A percentile compares a stretch with the other conserved stretches of the same genome.
Conservation (phyloP, 2,888 invertebrate genomes). For the Agonopterix subpropinquella region DNA sequence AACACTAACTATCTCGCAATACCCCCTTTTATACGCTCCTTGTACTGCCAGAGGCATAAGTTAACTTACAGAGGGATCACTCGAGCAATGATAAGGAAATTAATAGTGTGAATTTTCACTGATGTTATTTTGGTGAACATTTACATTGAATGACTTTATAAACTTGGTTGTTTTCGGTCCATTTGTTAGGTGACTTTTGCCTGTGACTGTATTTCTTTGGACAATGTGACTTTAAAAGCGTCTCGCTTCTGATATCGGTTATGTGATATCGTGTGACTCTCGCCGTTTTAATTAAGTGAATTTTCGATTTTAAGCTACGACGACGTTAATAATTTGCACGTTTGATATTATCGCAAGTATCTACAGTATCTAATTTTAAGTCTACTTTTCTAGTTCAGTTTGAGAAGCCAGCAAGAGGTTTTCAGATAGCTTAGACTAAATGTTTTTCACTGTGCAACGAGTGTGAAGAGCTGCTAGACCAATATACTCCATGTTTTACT, state of each 20-base stretch:
- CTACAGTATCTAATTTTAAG: conserved; percentile 40
- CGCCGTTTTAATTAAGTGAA: conserved; percentile 39
- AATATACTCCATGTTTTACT: conserved; percentile 12
- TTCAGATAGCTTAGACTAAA: conserved; percentile 2
- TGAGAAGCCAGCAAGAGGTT: background rate
- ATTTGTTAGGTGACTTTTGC: background rate
- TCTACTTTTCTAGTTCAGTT: conserved; percentile 38
- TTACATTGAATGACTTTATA: background rate
- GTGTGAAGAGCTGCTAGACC: conserved; percentile 7
- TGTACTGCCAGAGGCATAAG: conserved; percentile 13
- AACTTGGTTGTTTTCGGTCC: background rate
- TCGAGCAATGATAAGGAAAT: background rate
- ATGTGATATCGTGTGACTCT: conserved; percentile 48
- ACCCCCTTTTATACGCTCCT: conserved; percentile 26
- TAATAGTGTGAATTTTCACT: background rate
- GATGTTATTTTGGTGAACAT: no score
- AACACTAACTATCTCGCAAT: conserved; percentile 42
- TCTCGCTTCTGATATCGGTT: conserved; percentile 29
- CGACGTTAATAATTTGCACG: conserved; percentile 59
- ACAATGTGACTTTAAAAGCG: conserved; percentile 42
- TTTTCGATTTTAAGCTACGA: conserved; percentile 44
- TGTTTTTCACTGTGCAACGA: conserved; percentile 1
- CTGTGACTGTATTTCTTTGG: conserved; percentile 7
- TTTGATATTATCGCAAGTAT: conserved; percentile 56
- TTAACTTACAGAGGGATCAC: conserved; percentile 1